Conservation (phyloP, 1,140 invertebrate species). For the Heliconius congener region DNA sequence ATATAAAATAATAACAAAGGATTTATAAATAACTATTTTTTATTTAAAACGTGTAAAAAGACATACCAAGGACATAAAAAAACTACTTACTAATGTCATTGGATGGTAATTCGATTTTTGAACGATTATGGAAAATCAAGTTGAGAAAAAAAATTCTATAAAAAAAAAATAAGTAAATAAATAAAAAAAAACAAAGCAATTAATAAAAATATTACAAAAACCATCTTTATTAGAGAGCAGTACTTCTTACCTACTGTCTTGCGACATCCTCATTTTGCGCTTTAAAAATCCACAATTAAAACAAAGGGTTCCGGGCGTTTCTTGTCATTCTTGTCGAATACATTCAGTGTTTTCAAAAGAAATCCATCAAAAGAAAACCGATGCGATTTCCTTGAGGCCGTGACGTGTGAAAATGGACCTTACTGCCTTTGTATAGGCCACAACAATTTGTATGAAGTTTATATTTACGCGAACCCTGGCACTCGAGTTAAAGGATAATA, state of each 20-base stretch:
- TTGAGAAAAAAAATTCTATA: background rate
- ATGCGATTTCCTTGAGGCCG: conserved; percentile 32
- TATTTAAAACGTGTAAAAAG: too few relatives aligned
- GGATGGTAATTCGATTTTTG: background rate
- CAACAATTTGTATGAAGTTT: conserved; percentile 29
- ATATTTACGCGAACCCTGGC: conserved; percentile 20
- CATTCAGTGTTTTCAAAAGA: conserved; percentile 46
- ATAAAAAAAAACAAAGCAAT: background rate
- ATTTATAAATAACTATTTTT: too few relatives aligned
- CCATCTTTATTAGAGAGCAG: background rate
- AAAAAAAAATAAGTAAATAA: background rate
- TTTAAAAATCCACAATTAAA: conserved; percentile 36
- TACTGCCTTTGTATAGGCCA: conserved; percentile 36
- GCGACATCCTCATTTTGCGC: conserved; percentile 20
- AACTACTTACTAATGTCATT: background rate
- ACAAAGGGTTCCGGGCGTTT: conserved; percentile 38
- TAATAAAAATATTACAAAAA: background rate
- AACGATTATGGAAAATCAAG: background rate
- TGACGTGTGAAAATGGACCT: conserved; percentile 52
- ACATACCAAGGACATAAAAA: too few relatives aligned
- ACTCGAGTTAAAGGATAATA: conserved; percentile 35
- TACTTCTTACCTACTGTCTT: conserved; percentile 22
- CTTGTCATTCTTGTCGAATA: conserved; percentile 33
- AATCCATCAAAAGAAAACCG: conserved; percentile 52
- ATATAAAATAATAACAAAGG: too few relatives aligned